A percentile compares a stretch with the other conserved stretches of the same genome.
phyloP scores from a whole-genome alignment of 2,888 invertebrate genomes.

The Apodemia zela region DNA sequence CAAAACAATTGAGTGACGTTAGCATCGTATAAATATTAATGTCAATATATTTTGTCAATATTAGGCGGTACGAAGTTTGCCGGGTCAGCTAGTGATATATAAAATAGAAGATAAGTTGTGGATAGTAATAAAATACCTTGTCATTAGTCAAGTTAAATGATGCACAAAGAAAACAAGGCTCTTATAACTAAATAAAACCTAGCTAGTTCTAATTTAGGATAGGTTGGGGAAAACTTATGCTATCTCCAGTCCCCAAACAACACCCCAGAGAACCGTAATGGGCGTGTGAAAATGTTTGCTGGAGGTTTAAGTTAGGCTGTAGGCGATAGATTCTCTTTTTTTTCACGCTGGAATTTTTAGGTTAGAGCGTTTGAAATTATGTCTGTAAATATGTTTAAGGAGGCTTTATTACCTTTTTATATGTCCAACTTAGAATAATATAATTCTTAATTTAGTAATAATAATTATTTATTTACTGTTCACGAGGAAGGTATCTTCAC shows the following conservation, averaged over 20 bases:
- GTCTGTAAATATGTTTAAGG: background rate
- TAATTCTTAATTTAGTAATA: too few relatives aligned
- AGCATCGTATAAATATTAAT: too few relatives aligned
- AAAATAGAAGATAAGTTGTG: background rate
- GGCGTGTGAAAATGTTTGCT: slow-evolving; percentile 58
- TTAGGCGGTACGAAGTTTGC: too few relatives aligned
- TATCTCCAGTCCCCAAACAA: slow-evolving; percentile 48
- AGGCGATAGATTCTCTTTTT: slow-evolving; percentile 3
- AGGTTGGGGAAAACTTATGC: slow-evolving; percentile 35
- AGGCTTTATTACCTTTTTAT: too few relatives aligned
- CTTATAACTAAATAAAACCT: slow-evolving; percentile 6
- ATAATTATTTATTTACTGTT: too few relatives aligned
- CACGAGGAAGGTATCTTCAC: too few relatives aligned
- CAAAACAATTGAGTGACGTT: too few relatives aligned
- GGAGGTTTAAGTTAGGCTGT: slow-evolving; percentile 37
- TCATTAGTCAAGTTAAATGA: slow-evolving; percentile 9
- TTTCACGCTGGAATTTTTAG: background rate
- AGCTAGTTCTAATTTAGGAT: slow-evolving; percentile 17
- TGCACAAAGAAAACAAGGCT: background rate
- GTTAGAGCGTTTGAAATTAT: background rate
- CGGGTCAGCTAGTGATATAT: too few relatives aligned
- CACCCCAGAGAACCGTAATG: slow-evolving; percentile 62
- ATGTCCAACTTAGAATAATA: too few relatives aligned
- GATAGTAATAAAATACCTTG: slow-evolving; percentile 17
- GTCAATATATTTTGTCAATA: too few relatives aligned